phyloP scores from a whole-genome alignment of 2,888 invertebrate genomes.

The Cantharis lateralis region DNA sequence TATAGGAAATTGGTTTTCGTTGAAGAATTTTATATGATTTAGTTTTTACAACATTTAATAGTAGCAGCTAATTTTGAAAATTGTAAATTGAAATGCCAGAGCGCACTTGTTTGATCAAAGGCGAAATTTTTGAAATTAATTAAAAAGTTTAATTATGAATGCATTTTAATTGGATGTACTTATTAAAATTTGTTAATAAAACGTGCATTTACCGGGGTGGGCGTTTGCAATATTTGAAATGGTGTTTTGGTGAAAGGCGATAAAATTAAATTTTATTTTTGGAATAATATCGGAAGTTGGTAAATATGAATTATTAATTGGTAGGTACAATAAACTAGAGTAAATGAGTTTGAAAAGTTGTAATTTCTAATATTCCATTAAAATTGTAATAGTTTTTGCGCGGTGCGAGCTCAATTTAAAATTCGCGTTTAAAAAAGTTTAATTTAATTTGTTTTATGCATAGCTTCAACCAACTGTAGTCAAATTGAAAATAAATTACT shows the following conservation, averaged over 20 bases:
- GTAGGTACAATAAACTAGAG: background rate
- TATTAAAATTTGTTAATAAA: background rate
- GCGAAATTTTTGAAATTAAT: background rate
- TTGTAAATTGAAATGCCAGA: background rate
- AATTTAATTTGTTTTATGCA: background rate
- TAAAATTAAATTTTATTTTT: background rate
- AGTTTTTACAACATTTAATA: background rate
- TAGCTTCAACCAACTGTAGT: background rate
- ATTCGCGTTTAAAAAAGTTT: background rate
- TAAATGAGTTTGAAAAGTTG: background rate
- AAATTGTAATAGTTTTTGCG: background rate
- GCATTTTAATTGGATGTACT: background rate
- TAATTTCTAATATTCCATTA: background rate
- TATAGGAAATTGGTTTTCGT: background rate
- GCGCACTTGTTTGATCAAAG: background rate
- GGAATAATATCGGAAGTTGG: background rate
- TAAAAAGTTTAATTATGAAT: background rate
- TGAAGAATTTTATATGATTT: background rate
- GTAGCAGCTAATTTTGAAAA: background rate
- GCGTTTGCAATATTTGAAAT: background rate
- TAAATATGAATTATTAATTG: background rate
- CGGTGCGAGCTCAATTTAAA: background rate
- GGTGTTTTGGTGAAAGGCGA: background rate
- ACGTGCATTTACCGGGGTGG: background rate
- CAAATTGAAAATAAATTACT: background rate